Percentiles rank a stretch among this genome's conserved stretches.
Evolutionary conservation across 2,113 vertebrate species (phyloP).

Genomic region (Aramus guarauna): DNA sequence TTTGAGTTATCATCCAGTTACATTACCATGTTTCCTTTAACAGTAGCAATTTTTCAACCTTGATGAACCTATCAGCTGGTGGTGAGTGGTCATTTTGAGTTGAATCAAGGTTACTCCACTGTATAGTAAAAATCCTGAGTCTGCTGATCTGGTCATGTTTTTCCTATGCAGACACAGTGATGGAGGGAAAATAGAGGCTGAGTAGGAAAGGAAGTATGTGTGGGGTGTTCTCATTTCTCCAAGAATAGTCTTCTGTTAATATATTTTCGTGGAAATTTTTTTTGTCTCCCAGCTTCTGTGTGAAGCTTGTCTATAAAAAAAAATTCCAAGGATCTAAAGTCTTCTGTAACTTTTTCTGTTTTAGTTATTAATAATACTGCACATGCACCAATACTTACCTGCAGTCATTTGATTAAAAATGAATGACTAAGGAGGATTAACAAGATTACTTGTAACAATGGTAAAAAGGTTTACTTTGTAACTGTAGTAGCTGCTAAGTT

Average conservation of each 20-base stretch:
- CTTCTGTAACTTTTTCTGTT: neutral
- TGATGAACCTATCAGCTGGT: neutral
- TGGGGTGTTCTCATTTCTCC: neutral
- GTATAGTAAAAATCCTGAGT: neutral
- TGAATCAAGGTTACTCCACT: neutral
- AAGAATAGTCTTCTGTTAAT: neutral
- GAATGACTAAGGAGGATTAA: neutral
- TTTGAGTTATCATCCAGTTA: neutral
- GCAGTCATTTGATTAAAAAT: neutral
- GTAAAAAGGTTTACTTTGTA: neutral
- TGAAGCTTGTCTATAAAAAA: neutral
- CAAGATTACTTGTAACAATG: neutral
- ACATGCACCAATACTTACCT: neutral
- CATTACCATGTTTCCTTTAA: neutral
- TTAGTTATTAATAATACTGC: neutral
- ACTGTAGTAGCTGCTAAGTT: neutral
- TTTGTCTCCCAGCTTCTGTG: neutral
- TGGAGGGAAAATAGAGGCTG: neutral
- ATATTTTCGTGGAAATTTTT: neutral
- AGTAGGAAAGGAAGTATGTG: neutral
- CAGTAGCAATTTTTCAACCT: neutral
- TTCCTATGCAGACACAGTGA: neutral
- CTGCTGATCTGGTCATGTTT: neutral
- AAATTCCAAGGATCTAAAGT: neutral
- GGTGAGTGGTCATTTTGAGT: neutral